Base-by-base conservation (phyloP, 2,888 invertebrate species). In the Athalia circularis region DNA sequence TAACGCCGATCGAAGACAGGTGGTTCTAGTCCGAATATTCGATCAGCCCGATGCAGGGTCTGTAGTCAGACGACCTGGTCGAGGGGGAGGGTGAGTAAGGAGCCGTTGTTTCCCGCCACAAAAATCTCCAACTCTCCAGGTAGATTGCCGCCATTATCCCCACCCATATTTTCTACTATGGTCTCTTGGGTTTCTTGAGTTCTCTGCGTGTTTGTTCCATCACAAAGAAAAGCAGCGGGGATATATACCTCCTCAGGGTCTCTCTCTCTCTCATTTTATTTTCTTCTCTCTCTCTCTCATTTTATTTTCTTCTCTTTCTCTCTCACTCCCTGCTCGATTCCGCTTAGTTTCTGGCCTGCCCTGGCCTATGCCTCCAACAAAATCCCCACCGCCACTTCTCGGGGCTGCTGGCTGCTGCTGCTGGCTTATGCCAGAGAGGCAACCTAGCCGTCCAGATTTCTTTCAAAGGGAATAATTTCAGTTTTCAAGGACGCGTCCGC, bases 381-480 rank as follows among this genome's bases (percentile, higher is more conserved):
- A 5, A 15, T 3, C 6, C 6, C 3, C 15, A 64, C 7, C 64
- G 15, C 43, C 29, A 29, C 29, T 29, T 29, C 29, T 29, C 29
- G 29, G 29, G 29, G 29, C 29, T 29, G 29, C 29, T 29, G 29
- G 29, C 29, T 29, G 29, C 29, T 29, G 29, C 29, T 29, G 29
- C 29, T 29, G 29, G 29, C 29, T 29, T 29, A 29, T 29, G 29
- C 29, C 29, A 29, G 29, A 29, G 29, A 29, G 29, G 29, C 29
- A 29, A 29, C 29, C 29, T 29, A 29, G 29, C 29, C 29, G 29
- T 29, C 86, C 86, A 88, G 89, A 89, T 89, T 89, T 90, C 89
- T 90, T 87, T 88, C 90, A 88, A 89, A 90, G 90, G 90, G 89
- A 88, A 89, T 89, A 88, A 90, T 89, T 89, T 90, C 88, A 89